Percentiles rank a stretch among this genome's conserved stretches.
Evolutionary conservation across 2,888 invertebrate genomes (phyloP).

Genomic region (Mesorhabditis sp.): DNA sequence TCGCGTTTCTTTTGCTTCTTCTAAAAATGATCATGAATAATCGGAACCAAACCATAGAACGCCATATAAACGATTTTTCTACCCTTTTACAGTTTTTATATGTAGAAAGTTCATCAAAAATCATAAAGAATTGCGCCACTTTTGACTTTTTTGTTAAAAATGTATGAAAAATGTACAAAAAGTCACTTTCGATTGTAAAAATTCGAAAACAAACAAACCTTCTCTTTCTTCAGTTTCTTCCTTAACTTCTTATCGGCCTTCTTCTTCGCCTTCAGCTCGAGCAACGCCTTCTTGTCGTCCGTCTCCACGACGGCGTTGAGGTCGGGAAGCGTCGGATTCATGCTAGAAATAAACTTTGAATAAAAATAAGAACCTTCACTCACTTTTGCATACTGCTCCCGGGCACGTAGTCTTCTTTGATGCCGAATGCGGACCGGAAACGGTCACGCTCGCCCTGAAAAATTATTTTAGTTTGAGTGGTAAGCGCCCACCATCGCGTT

Average conservation of each 20-base stretch:
- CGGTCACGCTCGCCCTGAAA: slow-evolving; percentile 30
- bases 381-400: slow-evolving; percentile 52
- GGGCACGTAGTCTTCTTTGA: slow-evolving; percentile 47
- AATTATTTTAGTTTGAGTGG: background rate
- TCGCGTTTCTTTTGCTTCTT: background rate
- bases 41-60: too few species aligned
- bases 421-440: slow-evolving; percentile 49
- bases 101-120: too few species aligned
- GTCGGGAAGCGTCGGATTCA: slow-evolving; percentile 7
- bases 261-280: slow-evolving; percentile 30
- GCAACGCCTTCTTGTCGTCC: slow-evolving; percentile 27
- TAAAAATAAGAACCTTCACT: slow-evolving; percentile 22
- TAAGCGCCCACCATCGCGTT: background rate
- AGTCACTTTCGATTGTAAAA: too few species aligned
- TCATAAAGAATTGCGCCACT: too few species aligned
- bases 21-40: background rate
- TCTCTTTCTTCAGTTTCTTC: slow-evolving; percentile 18
- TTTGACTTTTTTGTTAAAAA: background rate
- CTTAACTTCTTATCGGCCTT: slow-evolving; percentile 20
- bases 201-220: background rate
- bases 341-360: background rate
- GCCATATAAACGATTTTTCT: too few species aligned
- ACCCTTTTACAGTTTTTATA: too few species aligned
- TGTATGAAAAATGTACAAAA: background rate
- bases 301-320: slow-evolving; percentile 17